phyloP scores from a whole-genome alignment of 1,140 invertebrate species.

The Phthorimaea operculella region DNA sequence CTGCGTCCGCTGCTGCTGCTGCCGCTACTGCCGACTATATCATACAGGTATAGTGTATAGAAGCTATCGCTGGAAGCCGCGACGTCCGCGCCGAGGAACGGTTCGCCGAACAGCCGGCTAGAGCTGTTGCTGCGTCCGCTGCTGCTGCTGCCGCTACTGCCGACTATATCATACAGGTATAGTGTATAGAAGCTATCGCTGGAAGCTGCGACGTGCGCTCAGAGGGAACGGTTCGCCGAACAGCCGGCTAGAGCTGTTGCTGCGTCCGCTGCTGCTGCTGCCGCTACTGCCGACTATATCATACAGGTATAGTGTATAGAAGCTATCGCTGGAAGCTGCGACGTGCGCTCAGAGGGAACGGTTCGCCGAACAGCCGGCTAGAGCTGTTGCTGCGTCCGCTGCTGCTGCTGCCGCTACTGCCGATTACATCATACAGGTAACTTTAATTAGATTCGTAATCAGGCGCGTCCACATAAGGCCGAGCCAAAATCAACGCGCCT shows the following conservation, averaged over 20 bases:
- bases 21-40: constrained; percentile 86
- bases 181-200: constrained; percentile 83
- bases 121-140: constrained; percentile 78
- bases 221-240: constrained; percentile 87
- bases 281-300: constrained; percentile 85
- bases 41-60: constrained; percentile 82
- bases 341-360: constrained; percentile 87
- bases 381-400: constrained; percentile 71
- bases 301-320: constrained; percentile 73
- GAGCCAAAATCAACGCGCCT: too few relatives aligned
- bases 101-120: constrained; percentile 84
- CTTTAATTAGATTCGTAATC: too few relatives aligned
- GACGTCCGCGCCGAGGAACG: constrained; percentile 87
- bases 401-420: constrained; percentile 79
- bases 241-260: constrained; percentile 79
- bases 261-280: constrained; percentile 76
- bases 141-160: constrained; percentile 79
- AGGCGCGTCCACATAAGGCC: too few relatives aligned
- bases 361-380: constrained; percentile 84
- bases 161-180: constrained; percentile 86
- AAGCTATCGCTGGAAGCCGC: constrained; percentile 89
- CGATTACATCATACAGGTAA: constrained; percentile 86
- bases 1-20: constrained; percentile 75
- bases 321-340: constrained; percentile 85
- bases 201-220: constrained; percentile 87